These are phyloP conservation scores for Phania funesta DNA, from an alignment of 2,888 invertebrate genomes.

Conservation along the genomic window DNA sequence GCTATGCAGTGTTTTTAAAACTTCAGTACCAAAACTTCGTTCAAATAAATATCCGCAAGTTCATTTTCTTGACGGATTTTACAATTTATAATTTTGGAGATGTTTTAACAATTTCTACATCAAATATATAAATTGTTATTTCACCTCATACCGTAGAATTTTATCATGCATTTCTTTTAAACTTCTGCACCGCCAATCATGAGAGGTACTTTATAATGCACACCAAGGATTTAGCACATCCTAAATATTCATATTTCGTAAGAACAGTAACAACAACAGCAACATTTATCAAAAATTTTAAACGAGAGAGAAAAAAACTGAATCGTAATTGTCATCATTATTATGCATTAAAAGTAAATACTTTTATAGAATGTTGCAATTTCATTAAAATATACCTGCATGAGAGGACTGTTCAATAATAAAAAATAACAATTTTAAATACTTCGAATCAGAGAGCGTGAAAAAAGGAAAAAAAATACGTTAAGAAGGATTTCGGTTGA, in stretches of 20 bases:
- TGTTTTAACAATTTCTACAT: no score
- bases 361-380: constrained; percentile 52
- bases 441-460: not conserved
- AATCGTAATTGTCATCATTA: constrained; percentile 47
- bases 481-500: no score
- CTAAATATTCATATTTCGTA: constrained; percentile 56
- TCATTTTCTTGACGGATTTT: no score
- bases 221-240: constrained; percentile 61
- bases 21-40: no score
- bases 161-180: constrained; percentile 8
- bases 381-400: constrained; percentile 27
- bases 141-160: no score
- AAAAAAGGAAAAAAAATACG: not conserved
- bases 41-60: no score
- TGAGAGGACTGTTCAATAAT: constrained; percentile 9
- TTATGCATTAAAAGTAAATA: constrained; percentile 55
- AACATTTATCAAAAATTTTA: not conserved
- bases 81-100: no score
- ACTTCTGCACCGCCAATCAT: constrained; percentile 19
- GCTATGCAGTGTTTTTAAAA: no score
- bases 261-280: constrained; percentile 13
- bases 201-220: constrained; percentile 45
- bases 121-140: no score
- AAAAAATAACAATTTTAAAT: not conserved
- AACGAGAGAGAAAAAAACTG: constrained; percentile 25